A percentile compares a stretch with the other conserved stretches of the same genome.
Conservation (phyloP, 2,888 invertebrate species). For the Microctonus brassicae region DNA sequence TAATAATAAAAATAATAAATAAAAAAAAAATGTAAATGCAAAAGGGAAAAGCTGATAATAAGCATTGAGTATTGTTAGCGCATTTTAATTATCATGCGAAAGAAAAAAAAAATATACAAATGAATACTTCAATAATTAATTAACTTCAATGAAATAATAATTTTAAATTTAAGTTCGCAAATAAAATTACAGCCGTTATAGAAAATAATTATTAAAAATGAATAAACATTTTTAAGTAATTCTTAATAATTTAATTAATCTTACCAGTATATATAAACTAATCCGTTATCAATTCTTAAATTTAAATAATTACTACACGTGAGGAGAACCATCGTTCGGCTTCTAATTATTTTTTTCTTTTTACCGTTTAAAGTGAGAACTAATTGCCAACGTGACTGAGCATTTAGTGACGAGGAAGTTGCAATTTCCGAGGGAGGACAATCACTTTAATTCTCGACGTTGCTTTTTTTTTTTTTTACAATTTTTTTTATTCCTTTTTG, state of each 20-base stretch:
- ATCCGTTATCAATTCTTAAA: neutral
- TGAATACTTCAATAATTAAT: neutral
- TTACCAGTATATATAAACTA: neutral
- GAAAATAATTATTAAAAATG: neutral
- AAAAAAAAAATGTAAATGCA: neutral
- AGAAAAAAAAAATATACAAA: neutral
- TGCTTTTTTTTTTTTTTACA: too few species aligned
- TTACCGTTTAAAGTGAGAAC: neutral
- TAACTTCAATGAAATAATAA: neutral
- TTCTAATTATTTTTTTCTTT: neutral
- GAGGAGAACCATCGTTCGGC: too few species aligned
- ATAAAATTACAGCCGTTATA: neutral
- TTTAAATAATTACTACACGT: too few species aligned
- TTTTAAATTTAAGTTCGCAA: neutral
- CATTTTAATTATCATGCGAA: neutral
- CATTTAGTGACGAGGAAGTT: constrained; percentile 22
- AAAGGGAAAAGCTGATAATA: neutral
- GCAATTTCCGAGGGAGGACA: constrained; percentile 30
- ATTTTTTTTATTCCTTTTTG: neutral
- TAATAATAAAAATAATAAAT: neutral
- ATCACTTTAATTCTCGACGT: constrained; percentile 13
- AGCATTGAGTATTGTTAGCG: neutral
- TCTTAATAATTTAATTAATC: neutral
- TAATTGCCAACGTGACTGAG: constrained; percentile 19
- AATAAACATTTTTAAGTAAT: neutral